A percentile compares a stretch with the other conserved stretches of the same genome.
Conservation (phyloP, 1,140 invertebrate species). For the Periplaneta americana region DNA sequence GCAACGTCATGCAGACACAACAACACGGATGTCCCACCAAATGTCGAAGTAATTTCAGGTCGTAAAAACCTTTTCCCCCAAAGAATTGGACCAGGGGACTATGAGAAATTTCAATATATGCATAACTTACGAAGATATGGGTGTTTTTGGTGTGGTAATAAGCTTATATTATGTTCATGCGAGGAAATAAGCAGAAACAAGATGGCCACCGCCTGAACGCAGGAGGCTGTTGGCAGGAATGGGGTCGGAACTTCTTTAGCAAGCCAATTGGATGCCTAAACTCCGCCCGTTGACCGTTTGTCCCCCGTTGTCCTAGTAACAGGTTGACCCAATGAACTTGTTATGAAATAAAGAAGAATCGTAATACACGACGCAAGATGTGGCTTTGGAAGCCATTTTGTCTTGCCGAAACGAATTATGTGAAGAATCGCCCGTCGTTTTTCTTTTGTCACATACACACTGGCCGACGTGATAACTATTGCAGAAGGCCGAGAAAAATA, state of each 20-base stretch:
- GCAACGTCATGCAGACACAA: too few relatives aligned
- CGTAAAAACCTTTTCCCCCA: too few relatives aligned
- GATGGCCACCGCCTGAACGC: neutral
- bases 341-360: neutral
- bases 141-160: too few relatives aligned
- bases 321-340: neutral
- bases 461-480: too few relatives aligned
- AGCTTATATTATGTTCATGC: too few relatives aligned
- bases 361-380: neutral
- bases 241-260: neutral
- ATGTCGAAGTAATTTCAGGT: too few relatives aligned
- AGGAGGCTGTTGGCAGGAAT: neutral
- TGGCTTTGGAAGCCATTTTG: neutral
- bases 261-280: neutral
- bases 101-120: too few relatives aligned
- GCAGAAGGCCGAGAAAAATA: too few relatives aligned
- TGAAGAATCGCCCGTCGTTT: neutral
- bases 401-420: neutral
- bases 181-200: too few relatives aligned
- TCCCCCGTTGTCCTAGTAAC: neutral
- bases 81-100: too few relatives aligned
- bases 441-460: neutral
- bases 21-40: too few relatives aligned
- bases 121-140: too few relatives aligned
- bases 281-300: neutral